Conservation (phyloP, 2,797 vertebrate species). For the Sebastes baramenuke region DNA sequence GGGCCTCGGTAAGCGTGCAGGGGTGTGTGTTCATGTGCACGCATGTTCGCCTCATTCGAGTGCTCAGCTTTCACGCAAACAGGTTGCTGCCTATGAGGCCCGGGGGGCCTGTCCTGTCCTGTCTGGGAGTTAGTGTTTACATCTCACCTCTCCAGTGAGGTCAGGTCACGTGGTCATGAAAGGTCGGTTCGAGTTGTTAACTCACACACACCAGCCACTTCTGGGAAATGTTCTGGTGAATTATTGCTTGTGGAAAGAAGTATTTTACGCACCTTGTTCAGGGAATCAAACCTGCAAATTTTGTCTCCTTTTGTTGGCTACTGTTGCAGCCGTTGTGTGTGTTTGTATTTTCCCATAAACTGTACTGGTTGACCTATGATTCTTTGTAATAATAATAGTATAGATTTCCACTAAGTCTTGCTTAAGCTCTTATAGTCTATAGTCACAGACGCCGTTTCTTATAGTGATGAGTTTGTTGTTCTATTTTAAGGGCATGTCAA, state of each 20-base stretch:
- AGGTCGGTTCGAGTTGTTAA: conserved; percentile 40
- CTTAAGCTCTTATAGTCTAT: not conserved
- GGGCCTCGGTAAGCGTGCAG: conserved; percentile 91
- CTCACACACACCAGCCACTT: not conserved
- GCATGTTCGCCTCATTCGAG: conserved; percentile 32
- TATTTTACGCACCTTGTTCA: not conserved
- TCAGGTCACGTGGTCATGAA: conserved; percentile 49
- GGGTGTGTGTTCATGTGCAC: conserved; percentile 31
- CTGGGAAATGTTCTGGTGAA: not conserved
- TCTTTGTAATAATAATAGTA: not conserved
- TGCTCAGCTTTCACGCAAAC: conserved; percentile 44
- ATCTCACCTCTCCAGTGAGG: conserved; percentile 29
- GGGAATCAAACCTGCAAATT: not conserved
- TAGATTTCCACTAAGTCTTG: not conserved
- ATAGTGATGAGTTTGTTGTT: conserved; percentile 3
- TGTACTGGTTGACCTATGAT: not conserved
- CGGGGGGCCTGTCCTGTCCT: not conserved
- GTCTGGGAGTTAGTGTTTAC: conserved; percentile 38
- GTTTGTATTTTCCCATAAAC: not conserved
- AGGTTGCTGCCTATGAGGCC: conserved; percentile 12
- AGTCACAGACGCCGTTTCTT: not conserved
- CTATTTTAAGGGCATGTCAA: conserved; percentile 49
- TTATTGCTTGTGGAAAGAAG: not conserved
- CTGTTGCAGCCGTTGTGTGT: not conserved
- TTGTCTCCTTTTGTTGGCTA: not conserved